phyloP scores from a whole-genome alignment of 2,797 vertebrate genomes.

The Epinephelus coioides region DNA sequence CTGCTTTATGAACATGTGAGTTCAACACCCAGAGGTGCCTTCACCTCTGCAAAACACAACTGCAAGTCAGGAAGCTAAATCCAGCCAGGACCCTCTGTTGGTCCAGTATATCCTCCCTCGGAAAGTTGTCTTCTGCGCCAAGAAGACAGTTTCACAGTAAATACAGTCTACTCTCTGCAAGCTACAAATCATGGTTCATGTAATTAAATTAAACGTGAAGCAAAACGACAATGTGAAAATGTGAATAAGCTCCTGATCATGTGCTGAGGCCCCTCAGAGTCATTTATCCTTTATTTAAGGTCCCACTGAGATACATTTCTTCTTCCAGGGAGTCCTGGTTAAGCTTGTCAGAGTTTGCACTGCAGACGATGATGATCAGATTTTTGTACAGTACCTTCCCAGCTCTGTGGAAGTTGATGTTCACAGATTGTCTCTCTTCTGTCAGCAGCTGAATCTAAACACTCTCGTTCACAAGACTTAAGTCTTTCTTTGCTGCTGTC shows the following conservation, averaged over 20 bases:
- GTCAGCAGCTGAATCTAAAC: neutral
- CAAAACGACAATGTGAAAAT: neutral
- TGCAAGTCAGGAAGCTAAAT: constrained; percentile 21
- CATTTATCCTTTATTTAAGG: no score
- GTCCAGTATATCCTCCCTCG: neutral
- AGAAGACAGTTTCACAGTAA: neutral
- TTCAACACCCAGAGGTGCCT: neutral
- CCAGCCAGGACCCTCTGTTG: neutral
- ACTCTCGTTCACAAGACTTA: neutral
- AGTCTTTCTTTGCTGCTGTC: neutral
- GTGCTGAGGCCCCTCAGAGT: no score
- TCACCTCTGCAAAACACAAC: constrained; percentile 6
- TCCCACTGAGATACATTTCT: no score
- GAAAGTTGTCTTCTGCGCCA: neutral
- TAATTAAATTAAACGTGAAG: neutral
- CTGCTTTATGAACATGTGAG: constrained; percentile 11
- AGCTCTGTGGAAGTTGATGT: no score
- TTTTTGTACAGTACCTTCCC: no score
- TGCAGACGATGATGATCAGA: no score
- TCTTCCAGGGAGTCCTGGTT: no score
- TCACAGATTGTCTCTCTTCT: no score
- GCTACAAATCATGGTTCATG: neutral
- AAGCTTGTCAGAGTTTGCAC: neutral
- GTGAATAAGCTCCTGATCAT: no score
- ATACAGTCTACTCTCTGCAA: neutral